These are phyloP conservation scores for Noctilio leporinus DNA, from an alignment of 2,113 vertebrate genomes.

Conservation along the genomic window DNA sequence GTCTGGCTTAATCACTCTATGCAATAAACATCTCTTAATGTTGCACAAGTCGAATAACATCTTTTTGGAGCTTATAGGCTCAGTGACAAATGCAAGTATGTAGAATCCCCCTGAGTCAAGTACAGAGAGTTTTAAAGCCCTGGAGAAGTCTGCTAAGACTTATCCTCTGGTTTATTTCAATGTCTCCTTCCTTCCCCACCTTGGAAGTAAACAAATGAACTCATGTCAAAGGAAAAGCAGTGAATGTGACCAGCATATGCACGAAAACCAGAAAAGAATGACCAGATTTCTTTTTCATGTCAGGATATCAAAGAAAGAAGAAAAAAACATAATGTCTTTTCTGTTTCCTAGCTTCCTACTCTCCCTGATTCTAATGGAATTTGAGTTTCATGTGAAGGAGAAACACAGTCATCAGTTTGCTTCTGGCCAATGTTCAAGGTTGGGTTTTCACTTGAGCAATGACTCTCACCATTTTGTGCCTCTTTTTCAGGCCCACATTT, in stretches of 20 bases:
- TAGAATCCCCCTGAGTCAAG: not conserved
- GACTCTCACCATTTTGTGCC: not conserved
- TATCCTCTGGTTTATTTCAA: not conserved
- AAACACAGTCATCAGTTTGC: not conserved
- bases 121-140: not conserved
- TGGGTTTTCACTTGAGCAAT: not conserved
- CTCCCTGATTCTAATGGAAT: not conserved
- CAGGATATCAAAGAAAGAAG: not conserved
- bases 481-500: not conserved
- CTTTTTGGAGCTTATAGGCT: not conserved
- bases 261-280: not conserved
- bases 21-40: not conserved
- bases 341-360: not conserved
- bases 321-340: not conserved
- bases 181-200: not conserved
- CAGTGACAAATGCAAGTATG: not conserved
- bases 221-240: not conserved
- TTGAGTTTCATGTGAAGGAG: not conserved
- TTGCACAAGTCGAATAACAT: not conserved
- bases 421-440: not conserved
- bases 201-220: not conserved
- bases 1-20: not conserved
- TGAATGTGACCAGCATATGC: not conserved
- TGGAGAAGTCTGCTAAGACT: not conserved
- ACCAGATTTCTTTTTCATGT: not conserved